These are phyloP conservation scores for Ips nitidus DNA, from an alignment of 1,140 invertebrate genomes.

Conservation along the genomic window DNA sequence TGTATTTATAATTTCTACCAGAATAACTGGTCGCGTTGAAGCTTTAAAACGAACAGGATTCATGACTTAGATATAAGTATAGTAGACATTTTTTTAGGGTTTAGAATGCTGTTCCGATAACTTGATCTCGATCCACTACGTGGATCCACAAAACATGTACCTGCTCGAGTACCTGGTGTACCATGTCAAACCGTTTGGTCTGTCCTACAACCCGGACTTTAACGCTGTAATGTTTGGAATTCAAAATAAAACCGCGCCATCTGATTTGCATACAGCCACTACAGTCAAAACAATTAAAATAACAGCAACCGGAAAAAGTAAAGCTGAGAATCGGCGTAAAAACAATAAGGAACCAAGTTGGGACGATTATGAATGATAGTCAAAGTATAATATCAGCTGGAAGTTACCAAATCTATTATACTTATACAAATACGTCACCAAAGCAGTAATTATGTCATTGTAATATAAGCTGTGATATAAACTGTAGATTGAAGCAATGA, in stretches of 20 bases:
- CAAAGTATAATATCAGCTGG: no score
- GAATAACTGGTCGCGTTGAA: background rate
- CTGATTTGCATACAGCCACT: background rate
- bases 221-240: background rate
- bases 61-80: background rate
- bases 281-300: background rate
- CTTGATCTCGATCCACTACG: slow-evolving; percentile 95
- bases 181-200: slow-evolving; percentile 88
- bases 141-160: slow-evolving; percentile 91
- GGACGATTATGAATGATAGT: background rate
- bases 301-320: background rate
- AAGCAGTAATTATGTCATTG: no score
- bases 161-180: slow-evolving; percentile 95
- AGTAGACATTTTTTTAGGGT: slow-evolving; percentile 62
- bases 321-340: background rate
- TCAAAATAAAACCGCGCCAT: background rate
- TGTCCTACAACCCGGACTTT: slow-evolving; percentile 45
- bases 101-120: slow-evolving; percentile 95
- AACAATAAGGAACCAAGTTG: background rate
- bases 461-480: no score
- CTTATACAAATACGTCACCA: no score
- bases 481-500: no score
- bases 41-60: background rate
- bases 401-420: no score
- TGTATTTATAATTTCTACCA: background rate